Evolutionary conservation across 2,113 vertebrate species (phyloP), one percentile per base, ranked within the genome.

Genomic region (Tetrax tetrax): DNA sequence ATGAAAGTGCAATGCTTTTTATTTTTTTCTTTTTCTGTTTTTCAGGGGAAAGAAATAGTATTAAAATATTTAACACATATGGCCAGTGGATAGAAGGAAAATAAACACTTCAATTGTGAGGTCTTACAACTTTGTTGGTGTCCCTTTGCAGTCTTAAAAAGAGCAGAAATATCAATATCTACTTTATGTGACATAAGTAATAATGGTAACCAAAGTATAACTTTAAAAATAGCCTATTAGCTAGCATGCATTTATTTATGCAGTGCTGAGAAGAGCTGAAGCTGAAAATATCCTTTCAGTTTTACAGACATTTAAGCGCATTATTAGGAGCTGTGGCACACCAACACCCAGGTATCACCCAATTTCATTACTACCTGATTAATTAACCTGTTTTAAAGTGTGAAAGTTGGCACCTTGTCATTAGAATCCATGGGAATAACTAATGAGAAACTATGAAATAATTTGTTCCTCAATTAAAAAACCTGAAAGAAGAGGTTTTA

Each of bases 331-430:
- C 96, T 94, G 95, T 95, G 25, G 89, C 96, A 96, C 95, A 96
- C 96, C 97, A 98, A 96, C 98, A 97, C 45, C 61, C 97, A 98
- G 98, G 98, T 98, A 98, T 97, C 98, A 98, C 97, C 98, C 98
- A 95, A 97, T 97, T 98, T 97, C 97, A 97, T 97, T 98, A 96
- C 96, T 98, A 98, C 98, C 98, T 98, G 98, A 97, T 98, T 98
- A 98, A 98, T 98, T 98, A 98, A 98, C 97, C 98, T 98, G 97
- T 97, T 97, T 97, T 98, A 97, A 98, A 97, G 98, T 98, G 98
- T 98, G 98, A 98, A 98, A 97, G 97, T 97, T 98, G 98, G 95
- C 98, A 97, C 98, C 97, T 98, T 98, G 97, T 98, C 97, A 98
- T 96, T 96, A 97, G 96, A 98, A 97, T 96, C 95, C 96, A 93